A percentile compares a stretch with the other conserved stretches of the same genome.
phyloP scores from a whole-genome alignment of 92 coral and sea anemone genomes.

The Umimayanthus kanabou region DNA sequence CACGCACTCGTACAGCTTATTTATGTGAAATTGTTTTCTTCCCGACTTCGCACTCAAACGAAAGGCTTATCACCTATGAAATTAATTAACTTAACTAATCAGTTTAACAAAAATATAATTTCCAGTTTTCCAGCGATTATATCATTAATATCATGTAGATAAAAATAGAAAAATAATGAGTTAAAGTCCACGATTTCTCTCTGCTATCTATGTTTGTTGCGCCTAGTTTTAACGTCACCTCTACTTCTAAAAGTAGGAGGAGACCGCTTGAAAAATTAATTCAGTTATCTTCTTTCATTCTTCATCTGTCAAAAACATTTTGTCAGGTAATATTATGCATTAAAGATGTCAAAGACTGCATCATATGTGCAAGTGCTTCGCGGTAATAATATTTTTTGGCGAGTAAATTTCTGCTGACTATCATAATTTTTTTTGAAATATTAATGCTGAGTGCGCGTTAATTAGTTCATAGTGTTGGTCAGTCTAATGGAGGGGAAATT shows the following conservation, averaged over 20 bases:
- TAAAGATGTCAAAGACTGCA: no score
- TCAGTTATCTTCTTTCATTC: no score
- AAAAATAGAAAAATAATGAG: no score
- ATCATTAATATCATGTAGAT: not conserved
- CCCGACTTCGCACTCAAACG: not conserved
- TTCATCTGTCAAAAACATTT: no score
- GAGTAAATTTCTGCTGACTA: not conserved
- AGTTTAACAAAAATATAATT: not conserved
- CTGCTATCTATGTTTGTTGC: no score
- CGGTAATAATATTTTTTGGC: no score
- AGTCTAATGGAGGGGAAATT: not conserved
- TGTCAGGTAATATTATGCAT: no score
- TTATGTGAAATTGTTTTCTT: not conserved
- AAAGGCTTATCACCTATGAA: not conserved
- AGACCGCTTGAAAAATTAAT: no score
- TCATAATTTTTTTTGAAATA: not conserved
- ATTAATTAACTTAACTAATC: not conserved
- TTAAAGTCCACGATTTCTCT: no score
- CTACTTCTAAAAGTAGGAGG: no score
- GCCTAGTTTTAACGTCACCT: no score
- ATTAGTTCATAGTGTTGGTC: not conserved
- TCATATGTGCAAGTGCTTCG: no score
- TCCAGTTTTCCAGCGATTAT: not conserved
- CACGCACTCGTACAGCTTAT: not conserved
- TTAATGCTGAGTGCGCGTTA: not conserved